Evolutionary conservation across 2,888 invertebrate genomes (phyloP).

Genomic region (Trachelus troglodyta): DNA sequence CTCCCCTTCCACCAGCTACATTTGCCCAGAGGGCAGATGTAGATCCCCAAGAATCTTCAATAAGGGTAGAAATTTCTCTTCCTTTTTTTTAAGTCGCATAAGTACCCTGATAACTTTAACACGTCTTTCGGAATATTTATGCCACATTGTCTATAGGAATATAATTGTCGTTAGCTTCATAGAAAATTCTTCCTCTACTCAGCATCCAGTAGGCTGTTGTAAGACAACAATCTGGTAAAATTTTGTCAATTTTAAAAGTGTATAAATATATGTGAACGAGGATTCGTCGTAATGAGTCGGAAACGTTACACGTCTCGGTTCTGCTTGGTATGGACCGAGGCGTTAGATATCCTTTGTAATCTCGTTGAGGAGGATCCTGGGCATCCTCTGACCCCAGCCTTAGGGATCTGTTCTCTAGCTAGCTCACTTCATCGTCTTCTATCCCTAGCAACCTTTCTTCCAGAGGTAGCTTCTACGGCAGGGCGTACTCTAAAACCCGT

Average conservation of each 20-base stretch:
- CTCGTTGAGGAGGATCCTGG: conserved; percentile 60
- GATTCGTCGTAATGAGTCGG: conserved; percentile 29
- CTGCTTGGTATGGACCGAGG: conserved; percentile 53
- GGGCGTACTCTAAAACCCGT: conserved; percentile 46
- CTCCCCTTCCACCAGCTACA: background rate
- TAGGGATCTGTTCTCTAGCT: conserved; percentile 21
- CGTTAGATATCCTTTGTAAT: conserved; percentile 60
- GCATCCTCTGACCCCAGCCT: conserved; percentile 32
- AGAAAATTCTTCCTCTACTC: background rate
- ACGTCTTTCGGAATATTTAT: background rate
- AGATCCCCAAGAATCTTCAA: background rate
- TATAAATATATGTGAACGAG: background rate
- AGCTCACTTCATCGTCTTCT: conserved; percentile 23
- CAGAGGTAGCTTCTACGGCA: background rate
- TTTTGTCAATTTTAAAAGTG: background rate
- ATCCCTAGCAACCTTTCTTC: background rate
- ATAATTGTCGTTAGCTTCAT: background rate
- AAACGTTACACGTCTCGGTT: conserved; percentile 46
- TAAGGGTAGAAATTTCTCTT: background rate
- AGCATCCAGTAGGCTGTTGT: background rate
- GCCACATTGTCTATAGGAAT: background rate
- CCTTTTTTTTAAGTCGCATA: background rate
- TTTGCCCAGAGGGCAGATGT: conserved; percentile 10
- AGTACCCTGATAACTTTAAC: background rate
- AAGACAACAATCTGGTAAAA: background rate